Percentiles rank a stretch among this genome's conserved stretches.
Evolutionary conservation across 2,797 vertebrate species (phyloP).

Genomic region (Sebastes jordani): DNA sequence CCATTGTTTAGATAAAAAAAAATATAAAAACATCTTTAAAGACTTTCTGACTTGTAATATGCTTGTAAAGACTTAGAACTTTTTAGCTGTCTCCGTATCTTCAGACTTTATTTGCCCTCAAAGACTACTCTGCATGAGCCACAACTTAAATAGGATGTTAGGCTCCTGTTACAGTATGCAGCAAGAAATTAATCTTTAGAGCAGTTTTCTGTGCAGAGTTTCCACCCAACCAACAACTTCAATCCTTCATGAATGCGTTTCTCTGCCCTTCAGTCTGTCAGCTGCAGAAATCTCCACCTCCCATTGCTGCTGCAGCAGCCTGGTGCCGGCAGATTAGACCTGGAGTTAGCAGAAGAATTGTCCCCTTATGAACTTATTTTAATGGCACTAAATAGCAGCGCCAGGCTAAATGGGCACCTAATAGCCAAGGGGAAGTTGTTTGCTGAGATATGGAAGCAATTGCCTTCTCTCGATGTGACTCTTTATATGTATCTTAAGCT

Average conservation of each 20-base stretch:
- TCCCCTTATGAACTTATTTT: slow-evolving; percentile 50
- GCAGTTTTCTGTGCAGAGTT: neutral
- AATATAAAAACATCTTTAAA: neutral
- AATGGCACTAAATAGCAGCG: slow-evolving; percentile 56
- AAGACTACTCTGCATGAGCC: neutral
- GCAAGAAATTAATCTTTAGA: neutral
- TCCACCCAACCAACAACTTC: neutral
- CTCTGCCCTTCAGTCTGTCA: neutral
- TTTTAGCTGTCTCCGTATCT: neutral
- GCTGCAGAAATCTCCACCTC: slow-evolving; percentile 20
- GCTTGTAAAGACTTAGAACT: neutral
- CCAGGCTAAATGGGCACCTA: slow-evolving; percentile 46
- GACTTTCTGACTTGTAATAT: neutral
- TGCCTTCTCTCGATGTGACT: slow-evolving; percentile 35
- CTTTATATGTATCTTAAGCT: slow-evolving; percentile 28
- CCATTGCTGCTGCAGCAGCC: slow-evolving; percentile 24
- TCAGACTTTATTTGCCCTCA: neutral
- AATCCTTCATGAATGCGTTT: slow-evolving; percentile 2
- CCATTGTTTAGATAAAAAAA: neutral
- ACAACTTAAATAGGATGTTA: neutral
- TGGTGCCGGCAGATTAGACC: slow-evolving; percentile 44
- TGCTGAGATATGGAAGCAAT: slow-evolving; percentile 61
- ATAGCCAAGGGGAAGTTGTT: slow-evolving; percentile 70
- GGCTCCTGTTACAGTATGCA: neutral
- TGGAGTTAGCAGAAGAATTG: slow-evolving; percentile 35